A percentile compares a stretch with the other conserved stretches of the same genome.
Conservation (phyloP, 2,888 invertebrate species). For the Amiota mariae region DNA sequence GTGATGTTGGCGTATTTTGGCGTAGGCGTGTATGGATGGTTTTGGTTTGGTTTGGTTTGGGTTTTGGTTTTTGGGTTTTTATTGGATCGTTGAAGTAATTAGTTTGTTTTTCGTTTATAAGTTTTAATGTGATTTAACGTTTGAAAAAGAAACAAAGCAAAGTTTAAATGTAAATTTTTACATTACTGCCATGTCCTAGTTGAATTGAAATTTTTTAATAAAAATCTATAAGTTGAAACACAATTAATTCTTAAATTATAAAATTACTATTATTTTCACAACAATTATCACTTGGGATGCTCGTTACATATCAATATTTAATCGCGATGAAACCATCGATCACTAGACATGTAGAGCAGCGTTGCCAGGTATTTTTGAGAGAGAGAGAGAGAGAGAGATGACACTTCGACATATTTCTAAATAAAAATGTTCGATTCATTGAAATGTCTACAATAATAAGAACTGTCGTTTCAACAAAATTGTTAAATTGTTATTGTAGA, state of each 20-base stretch:
- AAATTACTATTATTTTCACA: not conserved
- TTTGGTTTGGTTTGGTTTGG: constrained; percentile 10
- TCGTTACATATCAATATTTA: too few relatives aligned
- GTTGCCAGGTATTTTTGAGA: too few relatives aligned
- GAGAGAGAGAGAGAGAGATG: too few relatives aligned
- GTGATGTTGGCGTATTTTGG: constrained; percentile 43
- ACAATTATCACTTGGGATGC: too few relatives aligned
- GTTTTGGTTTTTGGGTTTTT: constrained; percentile 40
- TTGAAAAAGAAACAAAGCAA: constrained; percentile 71
- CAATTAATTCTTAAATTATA: not conserved
- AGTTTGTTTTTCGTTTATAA: constrained; percentile 56
- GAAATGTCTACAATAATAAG: too few relatives aligned
- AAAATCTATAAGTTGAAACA: not conserved
- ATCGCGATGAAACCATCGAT: too few relatives aligned
- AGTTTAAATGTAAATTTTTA: constrained; percentile 66
- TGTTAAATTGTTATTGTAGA: too few relatives aligned
- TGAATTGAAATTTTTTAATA: constrained; percentile 5
- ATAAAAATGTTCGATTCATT: too few relatives aligned
- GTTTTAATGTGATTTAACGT: constrained; percentile 28
- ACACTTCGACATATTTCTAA: too few relatives aligned
- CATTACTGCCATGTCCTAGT: constrained; percentile 17
- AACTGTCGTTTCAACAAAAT: too few relatives aligned
- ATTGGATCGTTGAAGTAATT: constrained; percentile 53
- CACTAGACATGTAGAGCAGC: too few relatives aligned
- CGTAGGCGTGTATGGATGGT: constrained; percentile 37